These are phyloP conservation scores for Glossosoma conforme DNA, from an alignment of 1,140 invertebrate genomes.

Conservation along the genomic window DNA sequence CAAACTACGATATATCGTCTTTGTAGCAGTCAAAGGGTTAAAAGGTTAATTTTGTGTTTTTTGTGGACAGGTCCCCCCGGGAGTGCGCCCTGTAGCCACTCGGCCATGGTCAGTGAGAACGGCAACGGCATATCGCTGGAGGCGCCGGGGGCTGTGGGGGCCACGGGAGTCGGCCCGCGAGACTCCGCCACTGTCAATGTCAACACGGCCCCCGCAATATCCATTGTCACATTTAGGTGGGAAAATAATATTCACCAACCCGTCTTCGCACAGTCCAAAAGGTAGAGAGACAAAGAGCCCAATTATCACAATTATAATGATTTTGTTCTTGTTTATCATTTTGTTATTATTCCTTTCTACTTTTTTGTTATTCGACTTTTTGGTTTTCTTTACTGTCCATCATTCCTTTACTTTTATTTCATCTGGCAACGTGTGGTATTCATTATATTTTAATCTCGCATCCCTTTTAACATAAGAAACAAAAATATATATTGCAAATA, in stretches of 20 bases:
- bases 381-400: too few relatives aligned
- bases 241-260: constrained; percentile 55
- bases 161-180: constrained; percentile 35
- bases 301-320: constrained; percentile 26
- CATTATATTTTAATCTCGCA: too few relatives aligned
- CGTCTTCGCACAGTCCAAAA: constrained; percentile 43
- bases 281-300: constrained; percentile 55
- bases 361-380: too few relatives aligned
- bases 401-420: too few relatives aligned
- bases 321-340: constrained; percentile 15
- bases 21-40: too few relatives aligned
- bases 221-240: constrained; percentile 84
- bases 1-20: too few relatives aligned
- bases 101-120: constrained; percentile 24
- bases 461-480: too few relatives aligned
- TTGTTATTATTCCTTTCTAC: constrained; percentile 12
- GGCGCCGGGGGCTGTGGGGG: background rate
- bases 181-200: constrained; percentile 55
- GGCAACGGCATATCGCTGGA: constrained; percentile 31
- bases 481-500: too few relatives aligned
- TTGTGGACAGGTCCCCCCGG: constrained; percentile 16
- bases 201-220: constrained; percentile 67
- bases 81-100: constrained; percentile 25
- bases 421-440: too few relatives aligned
- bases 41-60: background rate